These are phyloP conservation scores for Vidua macroura DNA, from an alignment of 2,113 vertebrate species.

Conservation along the genomic window DNA sequence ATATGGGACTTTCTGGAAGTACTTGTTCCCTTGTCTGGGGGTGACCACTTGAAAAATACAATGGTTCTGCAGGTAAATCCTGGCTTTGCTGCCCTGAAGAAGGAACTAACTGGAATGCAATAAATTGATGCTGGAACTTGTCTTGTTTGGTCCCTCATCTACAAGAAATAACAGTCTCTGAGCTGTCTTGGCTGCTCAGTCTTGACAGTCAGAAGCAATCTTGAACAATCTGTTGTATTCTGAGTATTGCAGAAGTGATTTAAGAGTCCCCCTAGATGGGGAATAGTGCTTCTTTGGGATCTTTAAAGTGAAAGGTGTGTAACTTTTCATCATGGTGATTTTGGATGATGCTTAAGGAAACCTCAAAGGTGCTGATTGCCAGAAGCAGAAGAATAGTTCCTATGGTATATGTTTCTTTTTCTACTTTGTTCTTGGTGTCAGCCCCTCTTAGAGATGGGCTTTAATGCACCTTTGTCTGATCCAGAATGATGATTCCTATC, in stretches of 20 bases:
- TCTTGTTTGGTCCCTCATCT: neutral
- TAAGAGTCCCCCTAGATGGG: neutral
- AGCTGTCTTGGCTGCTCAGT: neutral
- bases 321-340: neutral
- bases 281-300: neutral
- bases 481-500: accelerated
- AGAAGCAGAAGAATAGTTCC: neutral
- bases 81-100: neutral
- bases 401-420: neutral
- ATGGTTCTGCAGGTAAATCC: neutral
- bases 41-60: neutral
- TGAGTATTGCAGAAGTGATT: neutral
- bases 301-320: neutral
- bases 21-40: neutral
- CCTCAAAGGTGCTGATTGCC: neutral
- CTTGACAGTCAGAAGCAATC: neutral
- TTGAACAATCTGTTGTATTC: neutral
- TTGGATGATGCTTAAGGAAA: neutral
- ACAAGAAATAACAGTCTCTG: neutral
- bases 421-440: neutral
- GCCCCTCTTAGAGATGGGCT: neutral
- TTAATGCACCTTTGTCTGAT: neutral
- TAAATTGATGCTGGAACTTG: neutral
- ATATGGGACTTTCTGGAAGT: neutral
- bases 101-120: neutral